Evolutionary conservation across 2,888 invertebrate species (phyloP), one percentile per base, ranked within the genome.

Genomic region (Sinelater perroti): DNA sequence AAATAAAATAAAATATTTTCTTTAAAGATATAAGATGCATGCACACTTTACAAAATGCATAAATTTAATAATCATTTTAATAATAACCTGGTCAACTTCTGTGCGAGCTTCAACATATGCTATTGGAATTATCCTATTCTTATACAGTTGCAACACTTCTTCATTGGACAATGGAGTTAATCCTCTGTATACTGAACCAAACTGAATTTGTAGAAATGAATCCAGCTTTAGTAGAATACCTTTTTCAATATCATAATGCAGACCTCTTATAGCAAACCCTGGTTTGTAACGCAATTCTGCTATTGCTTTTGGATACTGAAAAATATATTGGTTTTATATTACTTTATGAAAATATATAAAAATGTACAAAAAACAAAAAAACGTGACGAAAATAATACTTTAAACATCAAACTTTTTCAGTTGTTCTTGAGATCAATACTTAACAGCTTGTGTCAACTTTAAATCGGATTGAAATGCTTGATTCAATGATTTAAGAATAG

Each of bases 211-310:
- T 66, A 97, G 85, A 78, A 97, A 98, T 1, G 95, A 94, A 79
- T 98, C 97, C 68, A 98, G 82, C 78, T 98, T 98, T 68, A 98
- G 81, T 16, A 98, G 82, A 8, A 97, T 80, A 2, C 97, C 96
- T 79, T 95, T 95, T 78, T 94, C 91, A 72, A 97, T 93, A 75
- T 99, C 98, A 82, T 96, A 98, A 79, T 98, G 98, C n/a, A 99
- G 84, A 24, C 98, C 98, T 61, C 98, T 85, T 1, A 97, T 93
- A 10, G 97, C 95, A 83, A 96, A 98, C 63, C 90, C 87, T n/a
- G 95, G 93, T 72, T 90, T 88, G 76, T 96, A 98, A 67, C 93
- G 87, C 49, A 97, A 80, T 55, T 87, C 82, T 40, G 84, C 78
- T 67, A 98, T 91, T 68, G 87, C 93, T 70, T 87, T 83, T 2